Evolutionary conservation across 2,888 invertebrate species (phyloP).

Genomic region (Yponomeuta cagnagella): DNA sequence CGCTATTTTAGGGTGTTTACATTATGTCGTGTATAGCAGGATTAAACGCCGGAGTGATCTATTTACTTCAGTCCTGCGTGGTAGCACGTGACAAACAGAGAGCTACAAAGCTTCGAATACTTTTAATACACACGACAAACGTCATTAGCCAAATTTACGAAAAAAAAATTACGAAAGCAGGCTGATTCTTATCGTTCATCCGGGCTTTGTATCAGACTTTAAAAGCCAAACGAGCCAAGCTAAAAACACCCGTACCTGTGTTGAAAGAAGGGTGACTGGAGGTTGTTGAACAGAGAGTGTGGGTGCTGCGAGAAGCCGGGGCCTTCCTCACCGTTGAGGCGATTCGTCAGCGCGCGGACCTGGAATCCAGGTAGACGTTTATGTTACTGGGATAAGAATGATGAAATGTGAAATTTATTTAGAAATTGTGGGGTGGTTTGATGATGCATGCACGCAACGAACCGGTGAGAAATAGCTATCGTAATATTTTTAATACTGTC

Average conservation of each 20-base stretch:
- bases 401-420: neutral
- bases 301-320: conserved; percentile 66
- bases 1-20: no score
- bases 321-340: conserved; percentile 89
- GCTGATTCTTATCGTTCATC: no score
- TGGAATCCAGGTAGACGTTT: conserved; percentile 33
- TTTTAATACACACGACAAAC: no score
- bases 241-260: conserved; percentile 47
- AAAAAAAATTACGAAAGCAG: no score
- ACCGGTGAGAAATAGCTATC: no score
- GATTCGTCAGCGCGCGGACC: conserved; percentile 89
- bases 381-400: neutral
- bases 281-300: conserved; percentile 69
- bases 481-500: no score
- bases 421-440: neutral
- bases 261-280: conserved; percentile 66
- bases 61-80: neutral
- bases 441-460: no score
- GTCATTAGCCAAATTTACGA: no score
- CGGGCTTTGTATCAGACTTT: neutral
- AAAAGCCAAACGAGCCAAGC: conserved; percentile 7
- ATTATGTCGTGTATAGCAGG: no score
- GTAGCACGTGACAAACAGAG: no score
- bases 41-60: no score
- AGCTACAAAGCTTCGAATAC: no score